These are phyloP conservation scores for Periophthalmodon schlosseri DNA, from an alignment of 2,113 vertebrate genomes.

Conservation along the genomic window DNA sequence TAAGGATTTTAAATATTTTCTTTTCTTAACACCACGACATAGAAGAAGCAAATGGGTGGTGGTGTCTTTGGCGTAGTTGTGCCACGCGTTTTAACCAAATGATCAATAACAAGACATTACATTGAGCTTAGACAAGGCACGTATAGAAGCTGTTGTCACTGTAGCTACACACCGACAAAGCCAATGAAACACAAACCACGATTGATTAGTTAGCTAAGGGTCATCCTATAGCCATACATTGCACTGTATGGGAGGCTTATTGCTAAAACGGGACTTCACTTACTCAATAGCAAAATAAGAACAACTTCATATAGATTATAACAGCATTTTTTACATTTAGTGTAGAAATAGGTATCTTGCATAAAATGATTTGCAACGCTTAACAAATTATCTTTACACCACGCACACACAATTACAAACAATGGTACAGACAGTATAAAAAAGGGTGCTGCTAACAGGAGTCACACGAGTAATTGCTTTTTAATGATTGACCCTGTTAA, in stretches of 20 bases:
- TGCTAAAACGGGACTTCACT: conserved; percentile 70
- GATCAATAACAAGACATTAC: conserved; percentile 46
- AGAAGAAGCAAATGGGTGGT: conserved; percentile 16
- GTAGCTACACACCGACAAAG: conserved; percentile 57
- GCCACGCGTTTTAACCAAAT: conserved; percentile 13
- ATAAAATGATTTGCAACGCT: conserved; percentile 63
- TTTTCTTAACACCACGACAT: conserved; percentile 33
- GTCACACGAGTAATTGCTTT: conserved; percentile 28
- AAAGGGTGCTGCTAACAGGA: conserved; percentile 49
- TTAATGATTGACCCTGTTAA: conserved; percentile 29
- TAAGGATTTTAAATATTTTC: conserved; percentile 26
- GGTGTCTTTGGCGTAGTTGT: conserved; percentile 48
- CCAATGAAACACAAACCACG: conserved; percentile 29
- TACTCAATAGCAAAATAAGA: conserved; percentile 51
- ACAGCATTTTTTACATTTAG: conserved; percentile 46
- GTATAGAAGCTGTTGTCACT: conserved; percentile 54
- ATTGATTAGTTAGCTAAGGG: conserved; percentile 36
- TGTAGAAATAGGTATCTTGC: conserved; percentile 64
- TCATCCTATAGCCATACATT: conserved; percentile 37
- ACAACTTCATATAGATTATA: conserved; percentile 56
- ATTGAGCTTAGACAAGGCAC: conserved; percentile 71
- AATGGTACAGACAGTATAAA: conserved; percentile 64
- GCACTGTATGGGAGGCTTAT: conserved; percentile 63
- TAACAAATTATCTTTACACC: conserved; percentile 51
- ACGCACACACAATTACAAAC: conserved; percentile 40